Base-by-base conservation (phyloP, 2,113 vertebrate species). In the Haemorhous mexicanus region DNA sequence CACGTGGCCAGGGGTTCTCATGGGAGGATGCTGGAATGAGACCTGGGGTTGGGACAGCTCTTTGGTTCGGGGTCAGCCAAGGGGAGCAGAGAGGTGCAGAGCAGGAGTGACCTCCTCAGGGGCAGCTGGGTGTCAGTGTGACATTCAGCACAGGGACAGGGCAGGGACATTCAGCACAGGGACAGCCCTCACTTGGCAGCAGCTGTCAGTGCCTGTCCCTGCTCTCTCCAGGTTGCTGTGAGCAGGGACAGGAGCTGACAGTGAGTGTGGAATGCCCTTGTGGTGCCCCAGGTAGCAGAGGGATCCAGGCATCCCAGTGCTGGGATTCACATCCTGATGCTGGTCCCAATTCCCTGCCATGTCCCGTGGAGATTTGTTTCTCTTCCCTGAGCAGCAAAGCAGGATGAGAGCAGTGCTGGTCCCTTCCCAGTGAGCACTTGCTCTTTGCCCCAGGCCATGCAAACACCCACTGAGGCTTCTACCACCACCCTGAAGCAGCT, bases 61-160 rank as follows among this genome's bases (percentile, higher is more conserved):
- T 79, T 85, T 62, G 61, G 61, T 46, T 27, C 39, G 26, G 15
- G 13, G 28, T 32, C 63, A 69, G 4, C 66, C 46, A 59, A 61
- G 53, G 75, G 21, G 30, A 64, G 11, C 53, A 39, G 41, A 37
- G 21, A 13, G 18, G 39, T 46, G 56, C 39, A 70, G 50, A 59
- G 49, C 26, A 37, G 58, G 49, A 63, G 21, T 0, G 2, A 53
- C 28, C 28, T 72, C 52, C 52, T 59, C 0, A 0, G 7, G 16
- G 41, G 30, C 21, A 79, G 18, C 20, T 83, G 75, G 64, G 35
- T 6, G 2, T 32, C 69, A 52, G 12, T 0, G 7, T 68, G 52
- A 18, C 35, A 56, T 47, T 26, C 33, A 37, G 32, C 24, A 14
- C 18, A 8, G 39, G 43, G 17, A 70, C 32, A 1, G 70, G 50